Base-by-base conservation (phyloP, 2,797 vertebrate species). In the Microcaecilia unicolor region DNA sequence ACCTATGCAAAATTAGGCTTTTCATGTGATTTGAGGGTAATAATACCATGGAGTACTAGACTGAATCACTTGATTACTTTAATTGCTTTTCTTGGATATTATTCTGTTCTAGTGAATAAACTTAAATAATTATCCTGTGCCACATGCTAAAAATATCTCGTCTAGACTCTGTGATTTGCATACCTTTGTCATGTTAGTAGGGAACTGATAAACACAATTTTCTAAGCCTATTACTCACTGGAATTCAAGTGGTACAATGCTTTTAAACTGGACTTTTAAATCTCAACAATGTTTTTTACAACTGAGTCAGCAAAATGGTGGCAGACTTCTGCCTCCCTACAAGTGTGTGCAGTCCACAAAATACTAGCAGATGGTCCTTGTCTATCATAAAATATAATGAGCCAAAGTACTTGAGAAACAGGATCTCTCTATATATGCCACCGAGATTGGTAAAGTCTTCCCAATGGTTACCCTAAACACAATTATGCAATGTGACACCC, bases 241-340 rank as follows among this genome's bases (percentile, higher is more conserved):
- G 2, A 0, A 1, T 47, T 41, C 32, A 51, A 30, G 55, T 34
- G 28, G 31, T 49, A 43, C n/a, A 58, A 19, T 26, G 41, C 51
- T 64, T 58, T 48, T 43, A 37, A 67, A 61, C 31, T 54, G 35
- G 43, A 41, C 51, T 48, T 23, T 9, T 43, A 42, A 42, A 29
- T 25, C 51, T 52, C 48, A 22, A 23, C 31, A 5, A 41, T 38
- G 26, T 44, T 51, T 39, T 45, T 41, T 55, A 31, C 31, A 41
- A 44, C 52, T 10, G 38, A 45, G 54, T 71, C 63, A 69, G 60
- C 51, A 58, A 58, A 56, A 53, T 18, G 23, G 53, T 58, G 58
- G 55, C 53, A 55, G 32, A 41, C 52, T 30, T 31, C 42, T 50
- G 34, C 38, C 29, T 62, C 16, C 44, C 57, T 51, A 62, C 42